Conservation (phyloP, 2,113 vertebrate species). For the Dasypus novemcinctus region DNA sequence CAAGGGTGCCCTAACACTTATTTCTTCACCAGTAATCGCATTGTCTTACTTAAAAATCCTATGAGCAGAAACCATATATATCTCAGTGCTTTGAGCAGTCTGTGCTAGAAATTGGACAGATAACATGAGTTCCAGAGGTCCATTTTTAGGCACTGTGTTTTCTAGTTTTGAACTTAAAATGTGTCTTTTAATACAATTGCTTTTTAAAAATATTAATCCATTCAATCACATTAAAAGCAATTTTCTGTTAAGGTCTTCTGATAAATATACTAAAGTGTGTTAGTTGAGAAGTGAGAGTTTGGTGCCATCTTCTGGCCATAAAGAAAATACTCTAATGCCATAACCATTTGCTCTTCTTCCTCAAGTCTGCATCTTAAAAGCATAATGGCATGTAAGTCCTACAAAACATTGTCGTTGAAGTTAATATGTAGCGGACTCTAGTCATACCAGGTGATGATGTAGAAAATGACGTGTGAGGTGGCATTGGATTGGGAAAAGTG, state of each 20-base stretch:
- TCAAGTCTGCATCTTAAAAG: background rate
- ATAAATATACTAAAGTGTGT: background rate
- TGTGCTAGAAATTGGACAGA: background rate
- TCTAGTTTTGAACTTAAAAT: conserved; percentile 38
- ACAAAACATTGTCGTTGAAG: background rate
- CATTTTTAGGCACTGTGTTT: background rate
- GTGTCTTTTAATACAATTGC: background rate
- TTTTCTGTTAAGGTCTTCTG: background rate
- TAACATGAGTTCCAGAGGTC: background rate
- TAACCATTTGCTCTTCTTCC: background rate
- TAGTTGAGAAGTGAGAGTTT: conserved; percentile 24
- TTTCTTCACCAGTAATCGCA: background rate
- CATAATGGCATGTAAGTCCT: background rate
- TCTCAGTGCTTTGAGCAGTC: background rate
- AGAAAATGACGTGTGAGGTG: too few relatives aligned
- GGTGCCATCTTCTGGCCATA: conserved; percentile 54
- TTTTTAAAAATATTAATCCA: background rate
- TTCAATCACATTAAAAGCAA: background rate
- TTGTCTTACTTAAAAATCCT: background rate
- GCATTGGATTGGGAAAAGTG: too few relatives aligned
- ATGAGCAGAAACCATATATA: background rate
- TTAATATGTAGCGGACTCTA: background rate
- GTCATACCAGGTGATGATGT: background rate
- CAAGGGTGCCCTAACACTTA: background rate
- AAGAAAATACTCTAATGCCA: background rate